Conservation (phyloP, 92 coral and sea anemone genomes). For the Heliopora coerulea region DNA sequence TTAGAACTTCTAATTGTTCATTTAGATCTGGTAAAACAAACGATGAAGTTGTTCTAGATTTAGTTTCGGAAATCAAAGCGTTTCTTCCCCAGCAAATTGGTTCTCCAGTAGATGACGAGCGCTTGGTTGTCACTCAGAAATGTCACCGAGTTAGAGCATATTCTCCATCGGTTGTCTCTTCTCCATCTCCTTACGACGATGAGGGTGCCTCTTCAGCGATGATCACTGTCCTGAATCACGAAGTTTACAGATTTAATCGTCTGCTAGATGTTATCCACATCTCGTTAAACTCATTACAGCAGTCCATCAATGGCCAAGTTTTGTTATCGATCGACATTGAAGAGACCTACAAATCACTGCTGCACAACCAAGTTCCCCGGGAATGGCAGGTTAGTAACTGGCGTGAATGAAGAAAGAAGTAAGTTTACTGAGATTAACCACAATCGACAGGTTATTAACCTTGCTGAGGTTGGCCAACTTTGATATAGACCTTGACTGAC, state of each 20-base stretch:
- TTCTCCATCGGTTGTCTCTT: conserved; percentile 11
- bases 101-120: background rate
- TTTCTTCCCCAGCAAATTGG: conserved; percentile 47
- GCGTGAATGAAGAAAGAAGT: no score
- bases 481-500: no score
- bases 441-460: no score
- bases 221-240: conserved; percentile 74
- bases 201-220: conserved; percentile 54
- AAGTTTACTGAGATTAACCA: no score
- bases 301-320: conserved; percentile 78
- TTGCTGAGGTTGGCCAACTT: no score
- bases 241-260: conserved; percentile 74
- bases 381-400: conserved; percentile 75
- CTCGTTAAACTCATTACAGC: conserved; percentile 68
- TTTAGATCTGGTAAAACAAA: conserved; percentile 75
- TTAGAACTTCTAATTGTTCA: no score
- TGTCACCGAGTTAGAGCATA: background rate
- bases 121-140: background rate
- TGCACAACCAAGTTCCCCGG: conserved; percentile 73
- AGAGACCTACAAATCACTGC: conserved; percentile 78
- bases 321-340: conserved; percentile 83
- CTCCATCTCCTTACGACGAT: conserved; percentile 28
- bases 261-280: conserved; percentile 65
- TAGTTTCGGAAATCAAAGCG: conserved; percentile 68
- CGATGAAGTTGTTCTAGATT: conserved; percentile 78